Evolutionary conservation across 2,797 vertebrate species (phyloP), one percentile per base, ranked within the genome.

Genomic region (Tadarida brasiliensis): DNA sequence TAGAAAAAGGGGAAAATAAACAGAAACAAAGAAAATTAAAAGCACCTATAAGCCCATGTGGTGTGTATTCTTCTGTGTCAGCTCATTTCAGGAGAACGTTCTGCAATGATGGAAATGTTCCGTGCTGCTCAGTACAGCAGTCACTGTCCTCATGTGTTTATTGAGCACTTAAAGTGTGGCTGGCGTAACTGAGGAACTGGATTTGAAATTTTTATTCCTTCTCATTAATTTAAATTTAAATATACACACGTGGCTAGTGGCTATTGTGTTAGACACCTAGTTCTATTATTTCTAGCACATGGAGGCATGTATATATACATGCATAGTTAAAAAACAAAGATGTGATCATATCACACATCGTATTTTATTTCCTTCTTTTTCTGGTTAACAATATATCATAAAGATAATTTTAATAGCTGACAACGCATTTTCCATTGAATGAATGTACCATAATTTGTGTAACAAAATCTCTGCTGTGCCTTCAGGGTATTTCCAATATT

Each of bases 401-500:
- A 67, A 61, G 8, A 47, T 56, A 73, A 74, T 84, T 84, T 90
- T 93, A 47, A 76, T 82, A 54, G 35, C 56, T 71, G 47, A 56
- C 71, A 61, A 56, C 56, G 74, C 11, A 11, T 47, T 76, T 83
- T 67, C 74, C 51, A 87, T 30, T 77, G 49, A 73, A 24, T 73
- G 22, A 65, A 71, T 94, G 49, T 78, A 30, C 28, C 12, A 12
- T 35, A 78, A 28, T 35, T 59, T 49, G 20, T 61, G 61, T 88
- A 67, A 80, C 35, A 67, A 77, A 92, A n/a, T 73, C 76, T 86
- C 30, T n/a, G 3, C 65, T 77, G 15, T 82, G 19, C 51, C 33
- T 68, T 90, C 20, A 90, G 30, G 44, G 12, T 68, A 57, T 87
- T 94, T 74, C 24, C 49, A 68, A 8, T 87, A 74, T 94, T 96